These are phyloP conservation scores for Ochropacha duplaris DNA, from an alignment of 2,888 invertebrate genomes.

Conservation along the genomic window DNA sequence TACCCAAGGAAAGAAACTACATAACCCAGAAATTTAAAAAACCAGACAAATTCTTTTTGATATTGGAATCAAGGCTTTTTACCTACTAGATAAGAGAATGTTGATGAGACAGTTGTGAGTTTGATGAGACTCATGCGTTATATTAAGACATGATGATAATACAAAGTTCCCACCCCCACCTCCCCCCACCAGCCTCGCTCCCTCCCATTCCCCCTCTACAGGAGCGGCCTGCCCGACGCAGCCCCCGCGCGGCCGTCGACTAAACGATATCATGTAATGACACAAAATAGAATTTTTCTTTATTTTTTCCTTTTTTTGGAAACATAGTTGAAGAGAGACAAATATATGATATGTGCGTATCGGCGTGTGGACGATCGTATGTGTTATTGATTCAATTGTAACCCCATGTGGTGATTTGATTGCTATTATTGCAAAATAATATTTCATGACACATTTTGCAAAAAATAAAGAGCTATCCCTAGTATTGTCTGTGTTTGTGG, in stretches of 20 bases:
- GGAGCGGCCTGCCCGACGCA: conserved; percentile 55
- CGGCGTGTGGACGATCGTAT: conserved; percentile 78
- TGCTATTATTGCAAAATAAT: no score
- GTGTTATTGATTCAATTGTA: conserved; percentile 72
- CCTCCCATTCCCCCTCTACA: conserved; percentile 57
- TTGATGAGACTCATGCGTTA: conserved; percentile 16
- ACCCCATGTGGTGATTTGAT: conserved; percentile 45
- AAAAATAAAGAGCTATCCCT: no score
- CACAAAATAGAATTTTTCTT: conserved; percentile 68
- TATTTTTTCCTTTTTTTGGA: conserved; percentile 71
- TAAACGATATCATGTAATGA: conserved; percentile 74
- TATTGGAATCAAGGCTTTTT: neutral
- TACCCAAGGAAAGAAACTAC: neutral
- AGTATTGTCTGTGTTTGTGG: no score
- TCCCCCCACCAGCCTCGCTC: conserved; percentile 31
- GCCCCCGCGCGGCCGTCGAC: conserved; percentile 58
- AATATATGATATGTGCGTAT: conserved; percentile 81
- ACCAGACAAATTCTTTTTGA: neutral
- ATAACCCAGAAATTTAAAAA: neutral
- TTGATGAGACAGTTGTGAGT: conserved; percentile 18
- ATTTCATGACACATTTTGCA: no score
- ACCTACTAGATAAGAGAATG: neutral
- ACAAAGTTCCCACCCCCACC: conserved; percentile 37
- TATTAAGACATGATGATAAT: conserved; percentile 43
- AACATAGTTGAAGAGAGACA: conserved; percentile 70